Evolutionary conservation across 1,140 invertebrate species (phyloP).

Genomic region (Antheraea mylitta): DNA sequence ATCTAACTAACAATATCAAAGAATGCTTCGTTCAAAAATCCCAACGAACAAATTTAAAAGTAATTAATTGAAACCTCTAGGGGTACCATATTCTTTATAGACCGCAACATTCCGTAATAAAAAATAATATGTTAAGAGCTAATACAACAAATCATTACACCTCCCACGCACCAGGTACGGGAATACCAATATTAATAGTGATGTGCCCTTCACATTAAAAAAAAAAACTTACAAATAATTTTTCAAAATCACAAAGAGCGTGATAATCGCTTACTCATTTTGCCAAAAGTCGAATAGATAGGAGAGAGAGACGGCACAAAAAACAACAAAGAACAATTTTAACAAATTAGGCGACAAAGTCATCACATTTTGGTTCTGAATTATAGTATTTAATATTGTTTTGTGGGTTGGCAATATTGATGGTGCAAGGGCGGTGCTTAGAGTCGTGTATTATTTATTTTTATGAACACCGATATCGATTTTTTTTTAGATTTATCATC

Average conservation of each 20-base stretch:
- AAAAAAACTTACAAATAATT: constrained; percentile 52
- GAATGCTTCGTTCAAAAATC: constrained; percentile 7
- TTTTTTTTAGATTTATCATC: background rate
- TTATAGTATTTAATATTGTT: constrained; percentile 45
- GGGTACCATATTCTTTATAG: background rate
- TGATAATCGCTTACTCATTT: constrained; percentile 62
- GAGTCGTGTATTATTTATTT: constrained; percentile 16
- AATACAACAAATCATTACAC: constrained; percentile 46
- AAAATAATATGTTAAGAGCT: constrained; percentile 42
- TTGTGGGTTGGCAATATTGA: constrained; percentile 47
- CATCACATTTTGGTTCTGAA: constrained; percentile 50
- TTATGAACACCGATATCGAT: background rate
- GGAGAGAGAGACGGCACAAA: constrained; percentile 7
- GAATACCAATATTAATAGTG: constrained; percentile 47
- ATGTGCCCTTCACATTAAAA: constrained; percentile 34
- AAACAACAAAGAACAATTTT: constrained; percentile 47
- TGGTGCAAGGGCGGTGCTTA: constrained; percentile 34
- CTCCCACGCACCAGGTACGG: constrained; percentile 48
- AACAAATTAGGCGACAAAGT: constrained; percentile 70
- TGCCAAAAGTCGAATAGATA: constrained; percentile 35
- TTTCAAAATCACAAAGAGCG: constrained; percentile 45
- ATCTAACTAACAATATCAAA: background rate
- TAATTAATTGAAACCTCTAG: constrained; percentile 32
- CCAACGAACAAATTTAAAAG: constrained; percentile 34
- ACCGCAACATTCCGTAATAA: constrained; percentile 15